Evolutionary conservation across 2,888 invertebrate species (phyloP).

Genomic region (Pelosia muscerda): DNA sequence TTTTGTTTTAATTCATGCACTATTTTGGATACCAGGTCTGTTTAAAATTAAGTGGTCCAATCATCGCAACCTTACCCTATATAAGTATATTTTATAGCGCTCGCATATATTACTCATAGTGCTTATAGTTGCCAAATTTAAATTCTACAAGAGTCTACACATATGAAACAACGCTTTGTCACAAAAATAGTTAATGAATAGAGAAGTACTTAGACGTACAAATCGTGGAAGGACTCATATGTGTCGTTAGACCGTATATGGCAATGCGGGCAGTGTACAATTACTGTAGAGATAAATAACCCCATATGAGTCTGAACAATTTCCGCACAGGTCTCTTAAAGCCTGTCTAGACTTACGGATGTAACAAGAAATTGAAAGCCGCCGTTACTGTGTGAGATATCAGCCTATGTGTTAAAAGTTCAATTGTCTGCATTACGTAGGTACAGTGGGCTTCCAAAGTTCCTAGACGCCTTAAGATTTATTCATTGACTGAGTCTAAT

Average conservation of each 20-base stretch:
- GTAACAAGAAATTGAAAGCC: conserved; percentile 19
- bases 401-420: neutral
- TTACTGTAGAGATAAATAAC: conserved; percentile 22
- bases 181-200: conserved; percentile 4
- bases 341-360: conserved; percentile 31
- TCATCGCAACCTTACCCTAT: too few relatives aligned
- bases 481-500: too few relatives aligned
- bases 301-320: conserved; percentile 22
- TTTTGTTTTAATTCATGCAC: too few relatives aligned
- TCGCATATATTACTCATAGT: too few relatives aligned
- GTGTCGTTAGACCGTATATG: conserved; percentile 13
- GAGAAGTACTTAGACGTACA: conserved; percentile 6
- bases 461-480: too few relatives aligned
- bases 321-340: conserved; percentile 25
- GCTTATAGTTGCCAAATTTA: too few relatives aligned
- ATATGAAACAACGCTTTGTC: neutral
- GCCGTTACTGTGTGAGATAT: neutral
- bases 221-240: conserved; percentile 6
- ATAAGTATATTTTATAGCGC: too few relatives aligned
- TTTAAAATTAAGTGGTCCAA: too few relatives aligned
- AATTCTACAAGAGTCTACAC: neutral
- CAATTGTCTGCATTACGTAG: neutral
- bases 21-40: too few relatives aligned
- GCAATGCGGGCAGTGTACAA: conserved; percentile 15
- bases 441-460: too few relatives aligned